A percentile compares a stretch with the other conserved stretches of the same genome.
These are phyloP conservation scores for Apamea monoglypha DNA, from an alignment of 2,888 invertebrate genomes.

Conservation along the genomic window DNA sequence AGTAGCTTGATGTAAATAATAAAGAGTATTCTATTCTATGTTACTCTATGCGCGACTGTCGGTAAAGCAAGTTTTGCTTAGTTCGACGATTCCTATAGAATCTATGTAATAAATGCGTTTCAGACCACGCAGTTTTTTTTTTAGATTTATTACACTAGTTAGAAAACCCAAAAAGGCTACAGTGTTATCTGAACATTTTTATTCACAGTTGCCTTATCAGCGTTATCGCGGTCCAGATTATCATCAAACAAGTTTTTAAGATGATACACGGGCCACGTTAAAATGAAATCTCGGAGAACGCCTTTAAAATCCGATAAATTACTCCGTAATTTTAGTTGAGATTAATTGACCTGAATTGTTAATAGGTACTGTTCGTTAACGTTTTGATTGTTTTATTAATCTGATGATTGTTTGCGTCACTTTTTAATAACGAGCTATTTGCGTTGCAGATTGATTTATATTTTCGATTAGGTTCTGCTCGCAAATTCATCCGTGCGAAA, in stretches of 20 bases:
- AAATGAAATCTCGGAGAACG: slow-evolving; percentile 53
- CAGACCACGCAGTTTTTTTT: slow-evolving; percentile 4
- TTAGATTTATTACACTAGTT: not conserved
- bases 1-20: too few relatives aligned
- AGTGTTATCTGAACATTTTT: slow-evolving; percentile 30
- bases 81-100: slow-evolving; percentile 8
- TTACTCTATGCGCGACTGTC: not conserved
- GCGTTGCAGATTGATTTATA: slow-evolving; percentile 27
- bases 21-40: not conserved
- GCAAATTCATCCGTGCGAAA: not conserved
- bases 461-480: not conserved
- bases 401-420: slow-evolving; percentile 39
- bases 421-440: slow-evolving; percentile 21
- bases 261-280: slow-evolving; percentile 44
- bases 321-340: slow-evolving; percentile 41
- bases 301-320: slow-evolving; percentile 52
- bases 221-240: slow-evolving; percentile 59
- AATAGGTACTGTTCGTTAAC: slow-evolving; percentile 29
- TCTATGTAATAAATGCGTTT: slow-evolving; percentile 1
- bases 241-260: slow-evolving; percentile 45
- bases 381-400: slow-evolving; percentile 54
- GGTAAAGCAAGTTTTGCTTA: not conserved
- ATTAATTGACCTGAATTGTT: slow-evolving; percentile 57
- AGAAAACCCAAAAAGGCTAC: slow-evolving; percentile 14
- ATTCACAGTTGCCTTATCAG: slow-evolving; percentile 27